Conservation (phyloP, 2,113 vertebrate species). For the Eleginops maclovinus region DNA sequence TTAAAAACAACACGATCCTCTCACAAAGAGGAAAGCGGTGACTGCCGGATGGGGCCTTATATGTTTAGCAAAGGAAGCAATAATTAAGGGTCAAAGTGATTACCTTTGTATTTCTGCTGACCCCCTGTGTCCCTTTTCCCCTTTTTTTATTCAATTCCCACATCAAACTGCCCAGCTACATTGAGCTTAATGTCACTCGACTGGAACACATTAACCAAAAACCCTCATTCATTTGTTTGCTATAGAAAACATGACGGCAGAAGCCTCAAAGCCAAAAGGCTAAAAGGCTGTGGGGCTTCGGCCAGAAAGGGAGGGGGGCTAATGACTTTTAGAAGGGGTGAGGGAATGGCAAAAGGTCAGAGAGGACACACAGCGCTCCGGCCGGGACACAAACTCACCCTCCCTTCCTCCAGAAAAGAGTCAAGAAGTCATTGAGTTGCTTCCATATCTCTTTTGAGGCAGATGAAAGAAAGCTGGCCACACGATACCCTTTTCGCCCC, state of each 20-base stretch:
- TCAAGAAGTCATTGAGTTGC: conserved; percentile 58
- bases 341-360: conserved; percentile 73
- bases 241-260: conserved; percentile 50
- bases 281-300: conserved; percentile 36
- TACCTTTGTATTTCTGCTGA: conserved; percentile 74
- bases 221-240: conserved; percentile 56
- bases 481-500: conserved; percentile 44
- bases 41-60: conserved; percentile 56
- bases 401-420: conserved; percentile 55
- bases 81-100: conserved; percentile 82
- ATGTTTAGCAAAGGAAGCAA: conserved; percentile 78
- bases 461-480: conserved; percentile 77
- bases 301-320: conserved; percentile 23
- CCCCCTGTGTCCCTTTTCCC: conserved; percentile 50
- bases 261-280: conserved; percentile 53
- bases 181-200: conserved; percentile 50
- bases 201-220: conserved; percentile 79
- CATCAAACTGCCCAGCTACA: conserved; percentile 35
- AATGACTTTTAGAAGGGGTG: conserved; percentile 35
- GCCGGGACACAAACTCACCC: conserved; percentile 36
- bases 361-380: conserved; percentile 43
- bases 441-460: conserved; percentile 57
- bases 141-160: conserved; percentile 31
- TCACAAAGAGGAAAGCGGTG: conserved; percentile 55
- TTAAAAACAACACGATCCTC: conserved; percentile 58